A percentile compares a stretch with the other conserved stretches of the same genome.
These are phyloP conservation scores for Pachyrhynchus sulphureomaculatus DNA, from an alignment of 1,140 invertebrate species.

Conservation along the genomic window DNA sequence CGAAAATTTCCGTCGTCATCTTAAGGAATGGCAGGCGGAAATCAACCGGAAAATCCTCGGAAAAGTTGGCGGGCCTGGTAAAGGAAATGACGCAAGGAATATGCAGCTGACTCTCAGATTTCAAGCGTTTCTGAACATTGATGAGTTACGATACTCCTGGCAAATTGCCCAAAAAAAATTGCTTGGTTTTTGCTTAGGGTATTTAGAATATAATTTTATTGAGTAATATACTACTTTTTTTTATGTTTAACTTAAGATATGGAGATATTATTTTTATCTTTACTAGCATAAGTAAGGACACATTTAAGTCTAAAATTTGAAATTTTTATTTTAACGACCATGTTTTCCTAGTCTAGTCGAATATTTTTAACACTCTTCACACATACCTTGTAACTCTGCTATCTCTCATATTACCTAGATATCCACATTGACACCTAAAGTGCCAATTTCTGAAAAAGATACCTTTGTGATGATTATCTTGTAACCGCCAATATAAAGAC, in stretches of 20 bases:
- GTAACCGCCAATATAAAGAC: slow-evolving; percentile 28
- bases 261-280: no score
- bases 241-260: no score
- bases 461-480: slow-evolving; percentile 27
- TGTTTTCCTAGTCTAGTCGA: no score
- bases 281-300: no score
- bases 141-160: slow-evolving; percentile 40
- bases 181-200: background rate
- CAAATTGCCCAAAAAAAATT: slow-evolving; percentile 28
- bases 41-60: slow-evolving; percentile 17
- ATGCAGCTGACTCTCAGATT: slow-evolving; percentile 44
- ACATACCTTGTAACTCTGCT: no score
- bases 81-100: slow-evolving; percentile 38
- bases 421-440: slow-evolving; percentile 29
- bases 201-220: background rate
- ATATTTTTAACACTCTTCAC: no score
- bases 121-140: slow-evolving; percentile 45
- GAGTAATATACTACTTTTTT: no score
- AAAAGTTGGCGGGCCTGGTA: slow-evolving; percentile 5
- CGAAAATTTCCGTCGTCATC: slow-evolving; percentile 26
- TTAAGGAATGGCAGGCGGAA: slow-evolving; percentile 15
- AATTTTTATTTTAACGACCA: no score
- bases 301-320: no score
- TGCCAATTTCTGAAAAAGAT: slow-evolving; percentile 29
- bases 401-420: slow-evolving; percentile 12